Evolutionary conservation across 2,797 vertebrate species (phyloP), one percentile per base, ranked within the genome.

Genomic region (Pangasius krempfi): DNA sequence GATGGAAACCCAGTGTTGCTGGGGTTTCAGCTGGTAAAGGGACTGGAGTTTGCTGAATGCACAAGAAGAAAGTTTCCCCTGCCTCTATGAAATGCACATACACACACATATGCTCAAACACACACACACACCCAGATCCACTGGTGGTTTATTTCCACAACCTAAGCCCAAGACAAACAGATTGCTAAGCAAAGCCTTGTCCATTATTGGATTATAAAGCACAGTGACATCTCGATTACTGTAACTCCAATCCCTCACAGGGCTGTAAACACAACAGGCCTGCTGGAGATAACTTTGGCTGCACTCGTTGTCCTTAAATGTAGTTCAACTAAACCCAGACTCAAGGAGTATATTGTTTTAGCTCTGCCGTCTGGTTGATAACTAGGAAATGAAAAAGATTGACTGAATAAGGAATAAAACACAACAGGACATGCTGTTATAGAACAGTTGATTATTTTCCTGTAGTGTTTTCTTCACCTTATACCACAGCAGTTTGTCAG

Each of bases 151-250:
- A 84, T 87, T 84, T 90, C 68, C 87, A 82, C 86, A 80, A 80
- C 70, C 83, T 88, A 88, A 90, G 82, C 82, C 82, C 79, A 88
- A 89, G 75, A 78, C 86, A 88, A 79, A 88, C 79, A 87, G 83
- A 87, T 75, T 89, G 83, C 84, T 40, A 86, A 75, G 88, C 85
- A 87, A 70, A 89, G 87, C 44, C 76, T 86, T 72, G 79, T 88
- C 80, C 62, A 87, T 91, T 90, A 92, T 91, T 91, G 89, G 89
- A 88, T 90, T 91, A 88, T 92, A 91, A 92, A 92, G 87, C 90
- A 92, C 90, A 89, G 89, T 89, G 90, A 92, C 91, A 92, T 92
- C 90, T 92, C 73, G 76, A 90, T 90, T 91, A 90, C 91, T 54
- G 87, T 86, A 88, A 87, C 87, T 85, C 78, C 87, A 83, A 86